phyloP scores from a whole-genome alignment of 2,797 vertebrate genomes.

The Tamandua tetradactyla region DNA sequence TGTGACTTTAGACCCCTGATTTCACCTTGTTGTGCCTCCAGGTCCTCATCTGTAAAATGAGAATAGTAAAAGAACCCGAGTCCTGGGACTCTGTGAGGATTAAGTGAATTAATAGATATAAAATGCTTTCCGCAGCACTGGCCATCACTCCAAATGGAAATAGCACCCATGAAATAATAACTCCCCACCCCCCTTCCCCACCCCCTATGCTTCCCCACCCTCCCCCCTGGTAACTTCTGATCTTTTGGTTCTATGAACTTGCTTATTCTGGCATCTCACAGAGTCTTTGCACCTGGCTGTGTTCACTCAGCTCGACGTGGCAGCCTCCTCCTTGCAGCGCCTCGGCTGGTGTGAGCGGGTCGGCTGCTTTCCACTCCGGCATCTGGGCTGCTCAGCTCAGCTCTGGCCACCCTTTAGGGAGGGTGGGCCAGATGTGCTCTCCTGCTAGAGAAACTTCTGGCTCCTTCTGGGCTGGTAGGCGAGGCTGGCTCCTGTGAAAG shows the following conservation, averaged over 20 bases:
- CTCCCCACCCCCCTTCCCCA: no score
- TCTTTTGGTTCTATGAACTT: no score
- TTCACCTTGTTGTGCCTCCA: background rate
- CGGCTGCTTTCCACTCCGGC: background rate
- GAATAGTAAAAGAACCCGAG: background rate
- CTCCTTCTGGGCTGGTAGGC: background rate
- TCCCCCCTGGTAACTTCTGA: no score
- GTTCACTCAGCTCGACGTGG: no score
- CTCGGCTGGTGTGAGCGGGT: background rate
- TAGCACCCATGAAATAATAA: no score
- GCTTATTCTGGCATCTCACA: no score
- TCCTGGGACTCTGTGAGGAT: no score
- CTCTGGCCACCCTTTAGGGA: background rate
- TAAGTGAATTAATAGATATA: rapidly evolving
- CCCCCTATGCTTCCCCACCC: no score
- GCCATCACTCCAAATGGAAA: background rate
- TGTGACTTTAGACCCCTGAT: background rate
- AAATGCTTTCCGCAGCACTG: no score
- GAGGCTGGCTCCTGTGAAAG: background rate
- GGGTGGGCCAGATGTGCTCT: background rate
- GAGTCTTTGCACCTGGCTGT: no score
- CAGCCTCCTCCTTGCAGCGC: no score
- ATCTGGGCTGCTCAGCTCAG: background rate
- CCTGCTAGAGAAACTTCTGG: background rate
- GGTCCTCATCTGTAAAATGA: background rate